Base-by-base conservation (phyloP, 30 jellyfish, hydroid and myxozoan genomes). In the Aurelia coerulea region DNA sequence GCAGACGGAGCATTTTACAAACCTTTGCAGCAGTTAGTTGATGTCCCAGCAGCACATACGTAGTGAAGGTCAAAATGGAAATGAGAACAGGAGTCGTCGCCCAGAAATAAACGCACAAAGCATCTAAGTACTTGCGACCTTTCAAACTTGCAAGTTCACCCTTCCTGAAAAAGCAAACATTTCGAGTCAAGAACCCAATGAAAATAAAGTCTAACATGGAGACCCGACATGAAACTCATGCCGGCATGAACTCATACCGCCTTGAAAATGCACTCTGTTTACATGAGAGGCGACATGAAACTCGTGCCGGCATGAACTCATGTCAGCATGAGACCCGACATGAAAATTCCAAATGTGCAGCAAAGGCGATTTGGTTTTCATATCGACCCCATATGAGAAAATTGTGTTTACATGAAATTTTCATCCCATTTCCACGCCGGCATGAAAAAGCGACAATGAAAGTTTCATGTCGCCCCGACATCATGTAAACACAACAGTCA, bases 31-130 rank as follows among this genome's bases (percentile, higher is more conserved):
- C 99, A 37, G 99, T 95, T 88, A 95, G 52, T 54, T 85, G 71
- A 66, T 87, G 58, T 11, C 97, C 99, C 78, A 95, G 84, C 16
- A 78, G 51, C 10, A 95, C 92, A 65, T 95, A 95, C 0, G 97
- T 90, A 0, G 91, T 81, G 78, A 95, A 95, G 2, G 99, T 95
- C 66, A 95, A 74, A 68, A 95, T 84, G 10, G 99, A 95, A 49
- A 95, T 95, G 72, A 90, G 79, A 32, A 91, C 97, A 2, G 99
- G 98, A 33, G 99, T 86, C 18, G 98, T 80, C 4, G 99, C 99
- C 99, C 99, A 96, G 82, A 96, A 96, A 62, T 86, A 90, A 52
- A 96, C 99, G 83, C 99, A 96, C 83, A 91, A 79, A 46, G 99
- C 99, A 71, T 90, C 99, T 62, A 96, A 66, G 56, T 96, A 96